These are phyloP conservation scores for Pimephales promelas DNA, from an alignment of 2,113 vertebrate genomes.

Conservation along the genomic window DNA sequence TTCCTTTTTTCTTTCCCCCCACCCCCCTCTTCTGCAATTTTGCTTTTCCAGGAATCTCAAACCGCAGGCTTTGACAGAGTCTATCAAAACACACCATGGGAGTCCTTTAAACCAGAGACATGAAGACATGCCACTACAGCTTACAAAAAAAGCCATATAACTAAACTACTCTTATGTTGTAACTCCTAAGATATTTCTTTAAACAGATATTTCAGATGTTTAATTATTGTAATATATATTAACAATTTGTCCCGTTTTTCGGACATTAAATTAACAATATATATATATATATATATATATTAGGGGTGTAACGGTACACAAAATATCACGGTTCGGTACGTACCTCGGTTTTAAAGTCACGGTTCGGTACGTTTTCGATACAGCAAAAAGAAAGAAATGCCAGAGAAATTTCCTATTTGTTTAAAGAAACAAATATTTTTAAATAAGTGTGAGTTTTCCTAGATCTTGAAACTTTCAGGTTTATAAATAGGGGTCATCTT, in stretches of 20 bases:
- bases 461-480: no score
- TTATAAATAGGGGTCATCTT: no score
- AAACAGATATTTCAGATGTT: neutral
- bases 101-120: conserved; percentile 18
- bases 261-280: no score
- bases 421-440: no score
- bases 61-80: conserved; percentile 13
- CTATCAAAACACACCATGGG: conserved; percentile 47
- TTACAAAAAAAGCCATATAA: neutral
- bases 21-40: neutral
- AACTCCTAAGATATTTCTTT: neutral
- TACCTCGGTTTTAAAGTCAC: no score
- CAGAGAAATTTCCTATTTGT: no score
- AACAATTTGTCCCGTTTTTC: neutral
- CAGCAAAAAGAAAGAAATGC: no score
- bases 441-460: no score
- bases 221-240: neutral
- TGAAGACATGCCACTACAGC: neutral
- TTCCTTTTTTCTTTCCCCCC: neutral
- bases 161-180: neutral
- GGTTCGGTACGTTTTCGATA: no score
- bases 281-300: no score
- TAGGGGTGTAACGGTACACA: no score
- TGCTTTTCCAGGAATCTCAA: conserved; percentile 18
- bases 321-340: no score